Base-by-base conservation (phyloP, 2,113 vertebrate species). In the Cranoglanis bouderius region DNA sequence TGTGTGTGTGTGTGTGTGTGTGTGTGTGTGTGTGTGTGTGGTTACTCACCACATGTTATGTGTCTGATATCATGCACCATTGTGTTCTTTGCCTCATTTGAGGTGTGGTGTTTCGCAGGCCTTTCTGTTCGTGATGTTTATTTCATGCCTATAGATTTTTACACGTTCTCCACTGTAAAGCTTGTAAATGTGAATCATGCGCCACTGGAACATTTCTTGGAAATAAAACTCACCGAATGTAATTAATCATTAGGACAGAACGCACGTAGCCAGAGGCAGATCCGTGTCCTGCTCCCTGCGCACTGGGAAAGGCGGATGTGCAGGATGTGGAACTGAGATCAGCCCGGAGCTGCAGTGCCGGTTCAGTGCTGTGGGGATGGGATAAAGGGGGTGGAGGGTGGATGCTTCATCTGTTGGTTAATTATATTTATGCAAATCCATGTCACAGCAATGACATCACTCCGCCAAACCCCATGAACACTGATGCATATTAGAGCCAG, bases 371-470 rank as follows among this genome's bases (percentile, higher is more conserved):
- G 38, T 26, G 75, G 74, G 24, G 26, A 29, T 5, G 10, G 57
- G 55, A 26, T 55, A 72, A 85, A 72, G 67, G 59, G 74, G 72
- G 26, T 38, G 26, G 4, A 61, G 57, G 82, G 40, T 35, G 46
- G 43, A n/a, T 13, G 19, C 75, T 51, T 90, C 61, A 85, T 85
- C 35, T 85, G 72, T 70, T 84, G 51, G 10, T 84, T 74, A 40
- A 85, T 74, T 72, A 38, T 63, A 70, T 35, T 74, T 61, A 90
- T 82, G 74, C 87, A 88, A n/a, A n/a, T 32, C 72, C 83, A 84
- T 35, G 18, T 77, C 43, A 35, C 26, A 88, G 75, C 32, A 74
- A 72, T 43, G 16, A 32, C 65, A 82, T 83, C 88, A 84, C 78
- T 77, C 80, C 8, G 32, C 40, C n/a, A 83, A 61, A 40, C 72